Evolutionary conservation across 2,888 invertebrate genomes (phyloP), one percentile per base, ranked within the genome.

Genomic region (Lasioglossum marginatum): DNA sequence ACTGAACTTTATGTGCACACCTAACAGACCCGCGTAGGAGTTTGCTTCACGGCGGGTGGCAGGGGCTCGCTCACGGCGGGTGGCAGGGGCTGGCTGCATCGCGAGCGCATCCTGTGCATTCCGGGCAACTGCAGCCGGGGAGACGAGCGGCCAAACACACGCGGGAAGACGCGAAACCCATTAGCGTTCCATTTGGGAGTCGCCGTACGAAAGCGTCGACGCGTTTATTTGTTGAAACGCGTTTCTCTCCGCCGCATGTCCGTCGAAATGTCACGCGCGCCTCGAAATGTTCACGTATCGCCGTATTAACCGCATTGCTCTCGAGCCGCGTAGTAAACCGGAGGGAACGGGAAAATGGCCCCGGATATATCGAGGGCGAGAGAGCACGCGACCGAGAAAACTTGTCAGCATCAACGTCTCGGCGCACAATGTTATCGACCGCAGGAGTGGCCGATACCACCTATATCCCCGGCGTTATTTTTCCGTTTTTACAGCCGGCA

Each of bases 391-490:
- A 72, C 48, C 70, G 78, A 85, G 80, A 83, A 63, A 80, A 88
- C 82, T 86, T 85, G 87, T 87, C 90, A 86, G 82, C 85, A 81
- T 85, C 86, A 71, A 86, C 66, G 82, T 87, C 78, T 83, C 75
- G 52, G 40, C 37, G 19, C 82, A 85, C 85, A 88, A 90, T 88
- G 83, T 87, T 87, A 84, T 85, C 88, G 82, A 84, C 76, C 79
- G 77, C 82, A 74, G 82, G 78, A 86, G 86, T 85, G 88, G 85
- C 83, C 84, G 75, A 70, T 86, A 70, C 66, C 52, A 63, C 52
- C 63, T 79, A 52, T 86, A 73, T 71, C 10, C 79, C 60, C 66
- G 37, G 40, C 75, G 66, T 60, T 31, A 37, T 79, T 83, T 77
- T 81, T 77, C 77, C 43, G 34, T 57, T 57, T 57, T 66, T 63